These are phyloP conservation scores for Lycorma delicatula DNA, from an alignment of 1,140 invertebrate species.

Conservation along the genomic window DNA sequence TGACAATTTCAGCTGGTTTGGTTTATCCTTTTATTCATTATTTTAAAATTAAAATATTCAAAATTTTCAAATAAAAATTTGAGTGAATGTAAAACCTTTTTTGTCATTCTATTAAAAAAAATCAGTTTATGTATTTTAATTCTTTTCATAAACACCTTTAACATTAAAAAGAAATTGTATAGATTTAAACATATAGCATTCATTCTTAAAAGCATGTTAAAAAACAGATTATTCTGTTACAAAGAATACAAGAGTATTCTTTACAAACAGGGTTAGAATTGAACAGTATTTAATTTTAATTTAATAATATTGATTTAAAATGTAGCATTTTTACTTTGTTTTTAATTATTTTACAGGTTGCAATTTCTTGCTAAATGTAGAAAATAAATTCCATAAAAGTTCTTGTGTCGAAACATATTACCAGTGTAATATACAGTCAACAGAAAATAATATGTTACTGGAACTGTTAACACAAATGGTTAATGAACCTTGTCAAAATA, in stretches of 20 bases:
- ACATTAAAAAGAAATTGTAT: conserved; percentile 79
- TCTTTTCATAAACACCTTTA: conserved; percentile 57
- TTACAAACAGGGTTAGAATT: conserved; percentile 81
- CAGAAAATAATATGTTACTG: conserved; percentile 69
- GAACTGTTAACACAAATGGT: conserved; percentile 85
- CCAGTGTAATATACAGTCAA: conserved; percentile 75
- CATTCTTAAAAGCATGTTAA: conserved; percentile 68
- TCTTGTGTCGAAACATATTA: conserved; percentile 83
- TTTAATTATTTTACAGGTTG: conserved; percentile 47
- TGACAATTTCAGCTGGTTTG: too few relatives aligned
- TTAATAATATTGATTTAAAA: too few relatives aligned
- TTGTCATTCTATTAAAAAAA: too few relatives aligned
- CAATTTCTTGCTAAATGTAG: conserved; percentile 60
- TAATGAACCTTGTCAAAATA: conserved; percentile 84
- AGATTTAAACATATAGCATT: conserved; percentile 82
- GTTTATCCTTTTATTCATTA: too few relatives aligned
- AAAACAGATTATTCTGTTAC: conserved; percentile 76
- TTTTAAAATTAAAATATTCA: too few relatives aligned
- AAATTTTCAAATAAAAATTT: too few relatives aligned
- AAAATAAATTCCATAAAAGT: conserved; percentile 76
- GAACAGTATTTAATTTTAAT: too few relatives aligned
- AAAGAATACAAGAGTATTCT: conserved; percentile 85
- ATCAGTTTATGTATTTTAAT: too few relatives aligned
- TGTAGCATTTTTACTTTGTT: conserved; percentile 13
- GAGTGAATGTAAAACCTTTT: too few relatives aligned